phyloP scores from a whole-genome alignment of 2,113 vertebrate species.

The Oxygymnocypris stewartii region DNA sequence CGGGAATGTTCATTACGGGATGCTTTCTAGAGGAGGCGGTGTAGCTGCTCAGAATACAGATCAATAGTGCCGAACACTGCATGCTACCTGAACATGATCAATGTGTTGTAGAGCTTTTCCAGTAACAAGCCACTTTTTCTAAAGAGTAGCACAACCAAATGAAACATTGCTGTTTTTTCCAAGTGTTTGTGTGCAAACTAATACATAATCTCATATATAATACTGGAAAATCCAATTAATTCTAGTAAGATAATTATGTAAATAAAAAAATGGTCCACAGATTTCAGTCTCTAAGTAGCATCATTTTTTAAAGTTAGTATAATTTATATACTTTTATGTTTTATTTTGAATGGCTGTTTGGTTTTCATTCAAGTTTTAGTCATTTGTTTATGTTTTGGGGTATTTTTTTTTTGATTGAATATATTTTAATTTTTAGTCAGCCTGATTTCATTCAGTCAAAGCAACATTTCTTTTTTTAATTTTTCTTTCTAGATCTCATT shows the following conservation, averaged over 20 bases:
- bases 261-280: not conserved
- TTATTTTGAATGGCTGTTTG: not conserved
- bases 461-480: not conserved
- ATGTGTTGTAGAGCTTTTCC: constrained; percentile 33
- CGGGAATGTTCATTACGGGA: not conserved
- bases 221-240: not conserved
- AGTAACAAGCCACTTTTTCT: constrained; percentile 6
- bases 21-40: constrained; percentile 8
- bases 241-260: not conserved
- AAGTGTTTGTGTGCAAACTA: not conserved
- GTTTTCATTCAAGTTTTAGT: not conserved
- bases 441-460: not conserved
- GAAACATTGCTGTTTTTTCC: not conserved
- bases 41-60: constrained; percentile 48
- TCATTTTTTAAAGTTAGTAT: not conserved
- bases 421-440: not conserved
- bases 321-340: not conserved
- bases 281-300: not conserved
- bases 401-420: not conserved
- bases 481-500: no score
- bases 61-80: constrained; percentile 42
- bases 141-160: not conserved
- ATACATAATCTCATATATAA: not conserved
- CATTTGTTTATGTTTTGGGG: not conserved
- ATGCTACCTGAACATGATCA: constrained; percentile 40